These are phyloP conservation scores for Speoplatyrhinus poulsoni DNA, from an alignment of 2,113 vertebrate genomes.

Conservation along the genomic window DNA sequence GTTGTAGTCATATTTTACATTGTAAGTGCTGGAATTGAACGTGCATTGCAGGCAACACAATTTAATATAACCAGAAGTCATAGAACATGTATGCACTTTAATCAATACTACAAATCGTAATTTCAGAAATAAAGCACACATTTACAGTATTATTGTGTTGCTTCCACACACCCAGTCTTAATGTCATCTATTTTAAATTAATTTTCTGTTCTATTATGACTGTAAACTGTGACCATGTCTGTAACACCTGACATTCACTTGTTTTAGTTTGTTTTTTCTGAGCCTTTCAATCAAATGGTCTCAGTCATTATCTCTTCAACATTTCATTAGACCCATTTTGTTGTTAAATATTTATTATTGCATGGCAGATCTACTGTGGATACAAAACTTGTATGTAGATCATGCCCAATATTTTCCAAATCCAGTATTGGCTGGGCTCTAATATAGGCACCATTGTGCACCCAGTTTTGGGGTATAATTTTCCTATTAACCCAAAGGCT, in stretches of 20 bases:
- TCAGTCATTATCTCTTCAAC: not conserved
- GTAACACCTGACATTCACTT: constrained; percentile 41
- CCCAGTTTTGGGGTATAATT: constrained; percentile 21
- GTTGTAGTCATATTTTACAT: not conserved
- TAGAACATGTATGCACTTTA: constrained; percentile 30
- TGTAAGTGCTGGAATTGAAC: not conserved
- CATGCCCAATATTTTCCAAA: no score
- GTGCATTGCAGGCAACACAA: not conserved
- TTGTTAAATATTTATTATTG: not conserved
- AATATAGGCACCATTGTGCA: not conserved
- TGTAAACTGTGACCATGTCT: constrained; percentile 7
- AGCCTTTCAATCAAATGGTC: constrained; percentile 18
- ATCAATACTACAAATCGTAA: not conserved
- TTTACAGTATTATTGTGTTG: constrained; percentile 19
- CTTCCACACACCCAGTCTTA: not conserved
- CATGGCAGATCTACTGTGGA: not conserved
- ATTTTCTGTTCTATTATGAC: constrained; percentile 12
- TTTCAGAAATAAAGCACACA: not conserved
- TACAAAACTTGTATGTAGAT: not conserved
- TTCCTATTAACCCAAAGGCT: constrained; percentile 40
- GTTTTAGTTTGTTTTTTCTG: constrained; percentile 3
- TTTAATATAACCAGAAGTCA: constrained; percentile 1
- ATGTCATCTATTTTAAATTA: not conserved
- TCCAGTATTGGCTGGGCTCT: not conserved
- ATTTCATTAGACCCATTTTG: not conserved